Evolutionary conservation across 1,140 invertebrate species (phyloP), one percentile per base, ranked within the genome.

Genomic region (Aphidius gifuensis): DNA sequence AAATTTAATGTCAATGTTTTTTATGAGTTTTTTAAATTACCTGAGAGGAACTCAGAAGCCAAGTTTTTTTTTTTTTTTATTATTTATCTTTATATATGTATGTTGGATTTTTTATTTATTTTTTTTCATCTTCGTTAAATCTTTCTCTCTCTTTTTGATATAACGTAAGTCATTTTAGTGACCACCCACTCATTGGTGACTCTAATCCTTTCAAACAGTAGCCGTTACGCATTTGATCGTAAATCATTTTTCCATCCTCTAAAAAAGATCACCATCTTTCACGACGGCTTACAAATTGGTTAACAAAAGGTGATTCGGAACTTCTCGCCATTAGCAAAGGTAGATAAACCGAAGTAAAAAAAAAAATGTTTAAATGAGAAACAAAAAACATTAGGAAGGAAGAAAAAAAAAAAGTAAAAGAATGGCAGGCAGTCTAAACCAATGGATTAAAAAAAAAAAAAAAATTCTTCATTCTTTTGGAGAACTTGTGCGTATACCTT

Each of bases 231-330:
- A 39, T 47, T n/a, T 11, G 57, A 50, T 66, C 64, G 58, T 68
- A 66, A 68, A 68, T 68, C 59, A 68, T 64, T 57, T 60, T 67
- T 55, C 53, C 53, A 55, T 55, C 53, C 57, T 39, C 21, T 11
- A 58, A 48, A 49, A 49, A 42, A 58, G 46, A 58, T 66, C 64
- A 48, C 45, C 54, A 46, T 60, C 59, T 39, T 43, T 57, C 61
- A 55, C 59, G 67, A 66, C 67, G 64, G 67, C 58, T 64, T 66
- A 68, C 67, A 68, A 68, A 68, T 68, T 68, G 67, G 56, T 48
- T 59, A 68, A 62, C 65, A 68, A 68, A 68, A 66, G 60, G 47
- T 40, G 53, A 55, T 43, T 55, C 39, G 53, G 43, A 40, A 40
- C 53, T 55, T 55, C 53, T 55, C 43, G 53, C 53, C 53, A 43